Percentiles rank a stretch among this genome's conserved stretches.
These are phyloP conservation scores for Passer domesticus DNA, from an alignment of 2,113 vertebrate species.

Conservation along the genomic window DNA sequence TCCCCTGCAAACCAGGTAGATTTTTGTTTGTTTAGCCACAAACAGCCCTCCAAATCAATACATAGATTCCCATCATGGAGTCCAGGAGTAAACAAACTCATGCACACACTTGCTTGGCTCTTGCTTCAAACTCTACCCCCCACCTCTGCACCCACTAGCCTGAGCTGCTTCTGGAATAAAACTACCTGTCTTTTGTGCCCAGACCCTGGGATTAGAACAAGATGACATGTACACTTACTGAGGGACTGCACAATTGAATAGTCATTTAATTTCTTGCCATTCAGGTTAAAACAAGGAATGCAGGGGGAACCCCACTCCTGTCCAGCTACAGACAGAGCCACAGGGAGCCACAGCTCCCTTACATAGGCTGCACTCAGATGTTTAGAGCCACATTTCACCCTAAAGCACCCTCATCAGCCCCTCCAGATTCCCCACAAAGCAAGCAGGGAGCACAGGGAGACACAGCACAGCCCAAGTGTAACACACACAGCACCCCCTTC, in stretches of 20 bases:
- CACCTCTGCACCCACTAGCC: background rate
- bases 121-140: background rate
- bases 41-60: conserved; percentile 15
- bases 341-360: background rate
- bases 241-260: background rate
- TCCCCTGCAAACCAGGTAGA: background rate
- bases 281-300: background rate
- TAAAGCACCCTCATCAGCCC: background rate
- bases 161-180: background rate
- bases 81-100: background rate
- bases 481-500: background rate
- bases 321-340: background rate
- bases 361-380: background rate
- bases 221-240: accelerated
- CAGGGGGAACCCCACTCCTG: background rate
- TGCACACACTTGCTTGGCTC: background rate
- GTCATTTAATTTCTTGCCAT: background rate
- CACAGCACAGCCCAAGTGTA: background rate
- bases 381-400: background rate
- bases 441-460: accelerated
- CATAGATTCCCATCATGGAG: background rate
- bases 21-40: conserved; percentile 5
- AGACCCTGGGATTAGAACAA: background rate
- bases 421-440: background rate
- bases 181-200: background rate